phyloP scores from a whole-genome alignment of 1,140 invertebrate species.

The Habropoda laboriosa region DNA sequence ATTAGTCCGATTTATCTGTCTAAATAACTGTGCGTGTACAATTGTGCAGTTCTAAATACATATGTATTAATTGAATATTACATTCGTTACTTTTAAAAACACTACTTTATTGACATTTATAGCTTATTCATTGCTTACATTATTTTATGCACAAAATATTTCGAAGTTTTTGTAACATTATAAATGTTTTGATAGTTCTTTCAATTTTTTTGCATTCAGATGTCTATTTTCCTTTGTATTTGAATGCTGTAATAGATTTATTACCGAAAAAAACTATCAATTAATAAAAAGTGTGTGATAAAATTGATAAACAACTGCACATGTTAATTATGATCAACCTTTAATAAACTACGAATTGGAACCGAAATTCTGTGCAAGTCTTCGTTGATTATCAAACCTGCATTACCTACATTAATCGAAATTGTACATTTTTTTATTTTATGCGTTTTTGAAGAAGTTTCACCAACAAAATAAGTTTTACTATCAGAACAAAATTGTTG shows the following conservation, averaged over 20 bases:
- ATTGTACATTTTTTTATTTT: not conserved
- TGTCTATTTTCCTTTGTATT: too few relatives aligned
- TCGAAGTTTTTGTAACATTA: not conserved
- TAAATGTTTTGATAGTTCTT: too few relatives aligned
- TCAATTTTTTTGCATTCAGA: too few relatives aligned
- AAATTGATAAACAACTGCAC: not conserved
- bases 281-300: not conserved
- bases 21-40: not conserved
- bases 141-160: not conserved
- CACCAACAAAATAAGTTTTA: too few relatives aligned
- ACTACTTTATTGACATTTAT: too few relatives aligned
- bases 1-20: not conserved
- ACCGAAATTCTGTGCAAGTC: not conserved
- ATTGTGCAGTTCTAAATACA: not conserved
- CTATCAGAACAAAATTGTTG: too few relatives aligned
- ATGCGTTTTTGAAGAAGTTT: too few relatives aligned
- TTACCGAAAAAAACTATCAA: not conserved
- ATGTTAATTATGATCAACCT: not conserved
- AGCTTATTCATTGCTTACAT: not conserved
- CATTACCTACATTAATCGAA: not conserved
- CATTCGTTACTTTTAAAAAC: not conserved
- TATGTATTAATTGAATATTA: not conserved
- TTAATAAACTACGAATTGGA: not conserved
- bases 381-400: not conserved
- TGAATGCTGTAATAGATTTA: not conserved